Base-by-base conservation (phyloP, 2,113 vertebrate genomes). In the Carettochelys insculpta region DNA sequence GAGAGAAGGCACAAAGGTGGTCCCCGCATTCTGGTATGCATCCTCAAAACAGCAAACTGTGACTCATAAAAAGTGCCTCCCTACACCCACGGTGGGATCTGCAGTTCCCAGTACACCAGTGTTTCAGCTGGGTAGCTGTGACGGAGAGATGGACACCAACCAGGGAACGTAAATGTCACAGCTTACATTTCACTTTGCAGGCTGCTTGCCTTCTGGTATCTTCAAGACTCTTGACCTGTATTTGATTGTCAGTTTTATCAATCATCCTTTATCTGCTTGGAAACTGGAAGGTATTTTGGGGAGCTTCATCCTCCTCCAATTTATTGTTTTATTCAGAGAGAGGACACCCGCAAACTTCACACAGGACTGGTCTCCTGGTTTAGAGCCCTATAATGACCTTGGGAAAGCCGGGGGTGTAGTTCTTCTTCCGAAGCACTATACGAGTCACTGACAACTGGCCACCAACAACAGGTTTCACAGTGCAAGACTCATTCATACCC, bases 311-410 rank as follows among this genome's bases (percentile, higher is more conserved):
- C 12, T 16, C 43, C 29, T 14, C 24, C 41, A 77, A 27, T 12
- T 29, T 43, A 16, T 17, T 77, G 27, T 27, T 48, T 7, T 4
- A 68, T 34, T 75, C 52, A 77, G 86, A 41, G 34, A 90, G 50
- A 79, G 13, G 48, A 41, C 11, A 51, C 3, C 8, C 12, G 25
- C 24, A 0, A 1, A 50, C 41, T 4, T 43, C 54, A 20, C 53
- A 13, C 12, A 51, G 3, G 16, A 54, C 43, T 0, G 1, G 8
- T 47, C 41, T 29, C 87, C 85, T 1, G 0, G 48, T 20, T 45
- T 47, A 10, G 20, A 47, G 79, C 22, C 31, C 38, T 27, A 48
- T 80, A 38, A 75, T 38, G 75, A 17, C 34, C 17, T 8, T 68
- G 48, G 45, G 43, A 87, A 61, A 27, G 51, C n/a, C 22, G 53